A percentile compares a stretch with the other conserved stretches of the same genome.
These are phyloP conservation scores for Idaea aversata DNA, from an alignment of 2,888 invertebrate species.

Conservation along the genomic window DNA sequence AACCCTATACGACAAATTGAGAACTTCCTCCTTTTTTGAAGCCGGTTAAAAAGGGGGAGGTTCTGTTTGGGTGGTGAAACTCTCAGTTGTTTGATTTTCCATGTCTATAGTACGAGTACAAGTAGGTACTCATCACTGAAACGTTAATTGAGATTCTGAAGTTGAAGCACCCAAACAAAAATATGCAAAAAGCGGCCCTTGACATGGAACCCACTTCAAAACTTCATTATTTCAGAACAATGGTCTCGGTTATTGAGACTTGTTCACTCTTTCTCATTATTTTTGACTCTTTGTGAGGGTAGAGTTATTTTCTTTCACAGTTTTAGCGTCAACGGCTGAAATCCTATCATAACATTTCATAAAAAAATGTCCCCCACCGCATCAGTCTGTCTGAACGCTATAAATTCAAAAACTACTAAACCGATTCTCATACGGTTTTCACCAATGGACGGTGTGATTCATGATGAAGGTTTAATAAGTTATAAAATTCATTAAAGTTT, in stretches of 20 bases:
- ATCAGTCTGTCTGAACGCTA: no score
- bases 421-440: no score
- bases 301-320: neutral
- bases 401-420: no score
- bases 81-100: neutral
- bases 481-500: no score
- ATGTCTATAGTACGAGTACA: neutral
- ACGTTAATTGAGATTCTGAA: constrained; percentile 36
- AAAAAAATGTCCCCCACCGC: no score
- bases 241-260: constrained; percentile 29
- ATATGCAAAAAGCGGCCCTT: constrained; percentile 64
- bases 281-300: neutral
- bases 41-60: no score
- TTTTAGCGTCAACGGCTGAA: neutral
- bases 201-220: constrained; percentile 57
- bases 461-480: no score
- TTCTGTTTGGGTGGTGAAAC: neutral
- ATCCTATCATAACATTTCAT: neutral
- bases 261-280: constrained; percentile 9
- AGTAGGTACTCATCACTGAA: neutral
- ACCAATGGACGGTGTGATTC: no score
- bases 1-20: no score
- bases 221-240: constrained; percentile 61
- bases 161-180: constrained; percentile 52
- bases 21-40: no score